Base-by-base conservation (phyloP, 2,113 vertebrate genomes). In the Bufo gargarizans region DNA sequence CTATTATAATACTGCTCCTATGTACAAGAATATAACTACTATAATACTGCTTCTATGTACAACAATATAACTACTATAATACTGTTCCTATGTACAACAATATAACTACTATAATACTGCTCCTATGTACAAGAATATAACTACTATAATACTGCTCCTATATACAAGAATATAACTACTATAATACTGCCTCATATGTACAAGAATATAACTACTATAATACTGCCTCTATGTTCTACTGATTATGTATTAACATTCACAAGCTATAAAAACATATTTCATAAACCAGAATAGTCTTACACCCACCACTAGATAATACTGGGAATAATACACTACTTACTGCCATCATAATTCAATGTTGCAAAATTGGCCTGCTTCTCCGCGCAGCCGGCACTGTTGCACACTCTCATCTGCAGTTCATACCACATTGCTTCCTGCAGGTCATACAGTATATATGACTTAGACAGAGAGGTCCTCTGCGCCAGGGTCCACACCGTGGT, bases 351-450 rank as follows among this genome's bases (percentile, higher is more conserved):
- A 91, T 97, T 99, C 59, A 99, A 95, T 0, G 98, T 99, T 76
- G 98, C 97, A 45, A 99, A 99, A 90, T 95, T 97, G 91, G 97
- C 95, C 91, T 96, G 97, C 91, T 99, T 99, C 92, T 99, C 98
- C 0, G 97, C 96, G 0, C 97, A 99, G 90, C 98, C 98, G 0
- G 98, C 98, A 3, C 97, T 99, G 95, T 99, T 99, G 94, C 97
- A 98, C 90, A 97, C 98, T 86, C 97, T 96, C 97, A 99, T 99
- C 84, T 99, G 98, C 88, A 99, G 94, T 91, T 99, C 97, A 0
- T 99, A 99, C 98, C 98, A 99, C 0, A 96, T 98, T 71, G 97
- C 97, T 85, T 99, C 98, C 92, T 97, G 97, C 89, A 99, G 94
- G 91, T 99, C 97, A 0, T 99, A 98, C 14, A 99, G 92, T 59